These are phyloP conservation scores for Furcifer pardalis DNA, from an alignment of 2,797 vertebrate genomes.

Conservation along the genomic window DNA sequence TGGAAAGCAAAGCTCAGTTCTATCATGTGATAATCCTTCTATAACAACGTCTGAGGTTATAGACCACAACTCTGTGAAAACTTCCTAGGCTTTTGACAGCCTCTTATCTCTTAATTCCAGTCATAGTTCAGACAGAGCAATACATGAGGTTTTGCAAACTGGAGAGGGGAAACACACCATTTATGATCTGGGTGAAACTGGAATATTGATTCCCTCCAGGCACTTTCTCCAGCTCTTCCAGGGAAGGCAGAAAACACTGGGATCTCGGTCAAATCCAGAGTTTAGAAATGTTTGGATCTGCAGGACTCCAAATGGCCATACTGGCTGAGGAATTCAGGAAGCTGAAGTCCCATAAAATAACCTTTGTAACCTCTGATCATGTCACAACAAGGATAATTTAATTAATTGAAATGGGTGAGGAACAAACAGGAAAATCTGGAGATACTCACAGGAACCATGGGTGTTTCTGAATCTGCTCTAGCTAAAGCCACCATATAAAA, in stretches of 20 bases:
- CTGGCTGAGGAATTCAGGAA: not conserved
- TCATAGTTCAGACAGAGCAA: not conserved
- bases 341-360: not conserved
- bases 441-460: conserved; percentile 93
- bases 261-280: not conserved
- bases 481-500: conserved; percentile 5
- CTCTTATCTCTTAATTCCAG: not conserved
- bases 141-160: not conserved
- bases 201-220: too few relatives aligned
- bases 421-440: not conserved
- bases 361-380: not conserved
- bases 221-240: too few relatives aligned
- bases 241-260: not conserved
- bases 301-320: not conserved
- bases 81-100: not conserved
- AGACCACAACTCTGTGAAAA: too few relatives aligned
- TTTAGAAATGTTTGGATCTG: not conserved
- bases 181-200: too few relatives aligned
- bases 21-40: too few relatives aligned
- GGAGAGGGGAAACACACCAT: not conserved
- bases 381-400: too few relatives aligned
- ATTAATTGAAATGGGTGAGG: not conserved
- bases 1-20: too few relatives aligned
- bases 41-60: too few relatives aligned
- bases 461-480: conserved; percentile 89